Percentiles rank a stretch among this genome's conserved stretches.
phyloP scores from a whole-genome alignment of 23 tunicate species.

The Phallusia fumigata region DNA sequence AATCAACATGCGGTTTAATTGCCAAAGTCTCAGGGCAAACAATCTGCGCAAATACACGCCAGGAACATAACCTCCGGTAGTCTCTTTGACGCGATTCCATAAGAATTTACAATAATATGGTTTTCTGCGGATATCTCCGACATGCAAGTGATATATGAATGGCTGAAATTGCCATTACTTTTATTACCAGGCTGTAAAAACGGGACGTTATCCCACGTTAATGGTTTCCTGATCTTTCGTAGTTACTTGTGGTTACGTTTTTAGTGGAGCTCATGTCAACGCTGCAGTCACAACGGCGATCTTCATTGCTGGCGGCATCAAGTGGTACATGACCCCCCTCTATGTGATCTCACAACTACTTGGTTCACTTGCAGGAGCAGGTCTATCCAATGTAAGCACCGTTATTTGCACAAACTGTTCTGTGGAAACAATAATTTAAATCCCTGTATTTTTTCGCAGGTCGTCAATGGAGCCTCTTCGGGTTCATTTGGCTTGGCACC shows the following conservation, averaged over 20 bases:
- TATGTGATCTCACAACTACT: constrained; percentile 66
- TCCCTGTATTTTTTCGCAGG: not conserved
- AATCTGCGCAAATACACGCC: too few species aligned
- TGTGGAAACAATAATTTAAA: not conserved
- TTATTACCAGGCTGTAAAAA: too few species aligned
- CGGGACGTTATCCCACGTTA: too few species aligned
- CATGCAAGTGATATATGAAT: too few species aligned
- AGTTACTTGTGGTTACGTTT: constrained; percentile 9
- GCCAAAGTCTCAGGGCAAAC: too few species aligned
- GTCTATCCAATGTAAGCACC: constrained; percentile 58
- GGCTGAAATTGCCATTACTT: too few species aligned
- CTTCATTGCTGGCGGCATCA: constrained; percentile 60
- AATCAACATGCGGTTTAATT: too few species aligned
- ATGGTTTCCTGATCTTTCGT: too few species aligned
- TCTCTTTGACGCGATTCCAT: too few species aligned
- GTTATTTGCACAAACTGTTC: not conserved
- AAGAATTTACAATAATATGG: too few species aligned
- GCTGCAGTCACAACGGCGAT: constrained; percentile 67
- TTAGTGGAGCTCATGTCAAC: constrained; percentile 84
- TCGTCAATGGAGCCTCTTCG: constrained; percentile 23
- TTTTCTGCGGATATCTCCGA: too few species aligned
- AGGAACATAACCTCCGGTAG: too few species aligned
- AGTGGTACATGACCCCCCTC: constrained; percentile 33
- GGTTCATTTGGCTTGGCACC: constrained; percentile 68
- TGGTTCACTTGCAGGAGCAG: constrained; percentile 77